Conservation (phyloP, 1,140 invertebrate genomes). For the Drosophila navojoa region DNA sequence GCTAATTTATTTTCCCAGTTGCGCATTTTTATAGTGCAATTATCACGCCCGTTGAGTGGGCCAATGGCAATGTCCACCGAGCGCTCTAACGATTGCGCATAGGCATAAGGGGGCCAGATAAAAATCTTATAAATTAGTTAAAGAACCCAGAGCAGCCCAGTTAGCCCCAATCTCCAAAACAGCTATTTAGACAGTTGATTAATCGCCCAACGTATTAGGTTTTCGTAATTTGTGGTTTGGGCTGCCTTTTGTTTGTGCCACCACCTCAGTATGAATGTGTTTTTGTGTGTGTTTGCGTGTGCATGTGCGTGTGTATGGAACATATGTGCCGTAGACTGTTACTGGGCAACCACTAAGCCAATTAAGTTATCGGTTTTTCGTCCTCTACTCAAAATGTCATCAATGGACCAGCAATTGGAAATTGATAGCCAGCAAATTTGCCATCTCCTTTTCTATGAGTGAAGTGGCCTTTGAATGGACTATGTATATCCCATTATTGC, state of each 20-base stretch:
- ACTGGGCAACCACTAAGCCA: conserved; percentile 62
- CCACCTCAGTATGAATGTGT: neutral
- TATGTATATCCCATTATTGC: conserved; percentile 21
- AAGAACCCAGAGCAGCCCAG: conserved; percentile 20
- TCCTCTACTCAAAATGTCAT: conserved; percentile 72
- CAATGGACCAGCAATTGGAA: conserved; percentile 68
- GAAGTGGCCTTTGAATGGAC: neutral
- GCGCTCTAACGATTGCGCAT: neutral
- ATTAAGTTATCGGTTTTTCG: conserved; percentile 65
- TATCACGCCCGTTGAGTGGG: conserved; percentile 61
- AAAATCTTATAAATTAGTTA: conserved; percentile 78
- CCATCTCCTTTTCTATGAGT: conserved; percentile 34
- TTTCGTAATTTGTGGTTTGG: conserved; percentile 63
- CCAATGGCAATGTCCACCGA: conserved; percentile 7
- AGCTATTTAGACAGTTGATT: conserved; percentile 74
- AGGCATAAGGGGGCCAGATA: conserved; percentile 33
- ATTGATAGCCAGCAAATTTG: conserved; percentile 72
- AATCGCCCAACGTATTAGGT: conserved; percentile 74
- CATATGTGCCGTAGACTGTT: conserved; percentile 10
- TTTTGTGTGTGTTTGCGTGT: too few species aligned
- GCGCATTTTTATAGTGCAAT: conserved; percentile 79
- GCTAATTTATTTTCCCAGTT: conserved; percentile 73
- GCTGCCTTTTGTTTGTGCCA: conserved; percentile 45
- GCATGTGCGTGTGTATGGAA: conserved; percentile 18
- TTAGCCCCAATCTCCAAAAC: conserved; percentile 18